Percentiles rank a stretch among this genome's conserved stretches.
phyloP scores from a whole-genome alignment of 2,797 vertebrate genomes.

The Mormyrops attenuatus region DNA sequence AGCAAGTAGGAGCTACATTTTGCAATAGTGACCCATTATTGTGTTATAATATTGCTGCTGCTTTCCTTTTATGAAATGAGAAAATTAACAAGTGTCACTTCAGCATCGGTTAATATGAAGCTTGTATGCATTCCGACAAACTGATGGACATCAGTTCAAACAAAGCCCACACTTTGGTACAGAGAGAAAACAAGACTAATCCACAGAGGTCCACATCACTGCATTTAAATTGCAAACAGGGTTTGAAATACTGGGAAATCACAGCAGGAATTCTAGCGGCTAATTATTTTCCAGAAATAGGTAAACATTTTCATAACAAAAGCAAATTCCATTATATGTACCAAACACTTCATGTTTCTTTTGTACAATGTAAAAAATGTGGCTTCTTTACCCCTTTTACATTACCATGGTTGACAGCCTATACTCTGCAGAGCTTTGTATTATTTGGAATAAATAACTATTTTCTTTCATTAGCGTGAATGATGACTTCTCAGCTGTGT shows the following conservation, averaged over 20 bases:
- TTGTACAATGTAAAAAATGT: not conserved
- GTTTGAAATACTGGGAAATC: not conserved
- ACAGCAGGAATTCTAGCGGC: not conserved
- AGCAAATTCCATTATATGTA: not conserved
- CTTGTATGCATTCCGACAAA: not conserved
- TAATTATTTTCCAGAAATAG: constrained; percentile 10
- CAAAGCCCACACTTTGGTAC: not conserved
- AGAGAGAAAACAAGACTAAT: not conserved
- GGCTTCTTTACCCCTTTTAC: not conserved
- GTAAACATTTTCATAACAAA: constrained; percentile 10
- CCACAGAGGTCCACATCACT: not conserved
- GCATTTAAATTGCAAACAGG: not conserved
- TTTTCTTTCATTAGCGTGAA: not conserved
- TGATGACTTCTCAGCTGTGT: not conserved
- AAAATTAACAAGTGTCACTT: not conserved
- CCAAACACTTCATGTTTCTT: not conserved
- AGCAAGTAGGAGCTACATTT: not conserved
- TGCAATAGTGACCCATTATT: not conserved
- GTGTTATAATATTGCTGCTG: not conserved
- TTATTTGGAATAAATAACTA: not conserved
- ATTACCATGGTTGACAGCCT: not conserved
- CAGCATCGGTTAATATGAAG: not conserved
- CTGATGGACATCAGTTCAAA: not conserved
- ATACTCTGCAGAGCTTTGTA: not conserved
- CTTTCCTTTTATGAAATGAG: not conserved